Base-by-base conservation (phyloP, 2,797 vertebrate species). In the Hipposideros larvatus region DNA sequence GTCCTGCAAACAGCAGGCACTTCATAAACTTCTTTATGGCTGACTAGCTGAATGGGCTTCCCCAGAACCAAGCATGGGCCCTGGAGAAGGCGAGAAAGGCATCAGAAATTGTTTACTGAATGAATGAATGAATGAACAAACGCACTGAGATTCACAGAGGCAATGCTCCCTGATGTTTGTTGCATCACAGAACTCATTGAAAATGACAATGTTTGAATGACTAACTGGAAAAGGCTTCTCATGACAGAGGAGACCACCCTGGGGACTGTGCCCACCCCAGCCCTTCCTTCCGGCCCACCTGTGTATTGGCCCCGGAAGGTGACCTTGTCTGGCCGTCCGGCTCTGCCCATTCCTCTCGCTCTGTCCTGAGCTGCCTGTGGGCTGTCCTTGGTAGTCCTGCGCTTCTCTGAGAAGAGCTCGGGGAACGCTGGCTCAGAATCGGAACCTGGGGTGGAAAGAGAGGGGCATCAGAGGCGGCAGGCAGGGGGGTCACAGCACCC, bases 281-380 rank as follows among this genome's bases (percentile, higher is more conserved):
- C 5, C 41, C 8, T 19, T 66, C 68, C 63, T 19, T 43, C 14
- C 2, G 8, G 70, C 97, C 97, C 98, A 99, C 99, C 98, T 96
- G 97, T 92, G 59, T 97, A 92, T 4, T 97, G 98, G 73, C 97
- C 98, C 77, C 31, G 96, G 92, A 98, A 98, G 6, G 59, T 65
- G 91, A 92, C 89, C 1, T 48, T 7, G 2, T 93, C 95, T 0
- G 26, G 43, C 5, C 16, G 57, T 2, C 41, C 80, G n/a, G 90
- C 7, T 4, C 61, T 19, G 9, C 74, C 53, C 11, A 1, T 10
- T 15, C 37, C 65, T 94, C 41, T 93, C 1, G 1, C 34, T 75
- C 78, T 26, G 0, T 82, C 79, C 16, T 0, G 14, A 55, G 85
- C 59, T 15, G 70, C 22, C 66, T 5, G 66, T 0, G 55, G 41